Evolutionary conservation across 2,797 vertebrate species (phyloP).

Genomic region (Psittacula derbiana): DNA sequence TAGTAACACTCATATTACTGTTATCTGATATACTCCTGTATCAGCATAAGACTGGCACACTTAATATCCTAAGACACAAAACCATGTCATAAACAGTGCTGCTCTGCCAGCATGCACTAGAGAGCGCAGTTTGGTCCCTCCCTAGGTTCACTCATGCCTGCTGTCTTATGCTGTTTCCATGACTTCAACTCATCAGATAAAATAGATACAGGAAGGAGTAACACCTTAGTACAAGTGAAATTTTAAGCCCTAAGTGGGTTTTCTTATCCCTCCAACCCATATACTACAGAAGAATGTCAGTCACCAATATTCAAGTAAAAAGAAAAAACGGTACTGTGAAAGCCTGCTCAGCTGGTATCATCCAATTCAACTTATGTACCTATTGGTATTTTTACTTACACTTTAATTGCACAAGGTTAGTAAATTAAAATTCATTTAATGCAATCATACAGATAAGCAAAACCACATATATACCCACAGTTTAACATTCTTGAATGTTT

Average conservation of each 20-base stretch:
- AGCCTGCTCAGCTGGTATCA: neutral
- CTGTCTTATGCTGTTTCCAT: neutral
- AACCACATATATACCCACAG: neutral
- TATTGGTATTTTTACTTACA: neutral
- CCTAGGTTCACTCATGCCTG: neutral
- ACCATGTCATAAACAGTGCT: neutral
- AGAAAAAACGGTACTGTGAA: neutral
- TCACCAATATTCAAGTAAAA: neutral
- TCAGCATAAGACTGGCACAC: neutral
- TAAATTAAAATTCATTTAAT: neutral
- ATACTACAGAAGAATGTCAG: neutral
- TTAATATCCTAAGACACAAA: neutral
- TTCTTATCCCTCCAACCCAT: neutral
- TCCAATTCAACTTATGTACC: neutral
- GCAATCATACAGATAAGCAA: neutral
- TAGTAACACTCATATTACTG: neutral
- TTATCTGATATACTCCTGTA: neutral
- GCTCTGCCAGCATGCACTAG: neutral
- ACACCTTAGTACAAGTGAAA: neutral
- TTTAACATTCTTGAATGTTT: neutral
- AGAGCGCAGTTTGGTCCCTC: neutral
- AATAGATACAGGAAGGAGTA: neutral
- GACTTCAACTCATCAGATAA: neutral
- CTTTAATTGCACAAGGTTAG: neutral
- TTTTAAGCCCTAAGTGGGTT: neutral